Base-by-base conservation (phyloP, 2,113 vertebrate species). In the Hemiprocne comata region DNA sequence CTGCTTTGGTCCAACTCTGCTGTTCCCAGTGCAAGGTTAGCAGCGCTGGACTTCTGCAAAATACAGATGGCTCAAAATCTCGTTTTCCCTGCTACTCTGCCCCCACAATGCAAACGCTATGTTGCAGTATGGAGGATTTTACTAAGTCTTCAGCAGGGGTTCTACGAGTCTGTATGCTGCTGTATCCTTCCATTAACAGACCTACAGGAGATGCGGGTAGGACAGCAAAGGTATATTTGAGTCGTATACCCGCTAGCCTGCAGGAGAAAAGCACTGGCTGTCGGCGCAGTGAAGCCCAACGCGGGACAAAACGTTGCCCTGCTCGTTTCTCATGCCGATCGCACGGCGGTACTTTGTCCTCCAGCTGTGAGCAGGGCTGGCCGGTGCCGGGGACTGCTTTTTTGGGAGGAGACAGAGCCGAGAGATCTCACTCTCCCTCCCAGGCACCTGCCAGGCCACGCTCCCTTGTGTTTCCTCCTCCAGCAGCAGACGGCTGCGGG, bases 401-500 rank as follows among this genome's bases (percentile, higher is more conserved):
- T 29, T 5, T 1, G 46, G 54, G 62, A 87, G 50, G 33, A 23
- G 31, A 9, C 54, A 23, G 71, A 31, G 58, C 62, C 5, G 58
- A 10, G 69, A 33, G 17, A 73, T 40, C 58, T 48, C 70, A 57
- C 14, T 26, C 33, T 38, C 51, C 60, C 29, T 34, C 48, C 60
- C 84, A 33, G 38, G 50, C 95, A 94, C 97, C 94, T 95, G 97
- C 93, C 65, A 34, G 60, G n/a, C 61, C 91, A 44, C 40, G 46
- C 64, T 84, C 40, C 76, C 69, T 8, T 2, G 23, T 9, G 46
- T 31, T 66, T 36, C 53, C 60, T 65, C n/a, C 80, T 26, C 40
- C 89, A 2, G 77, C 61, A 29, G 73, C 19, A 70, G 15, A 14
- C 16, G 17, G 38, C 25, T 77, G 64, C 55, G 33, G 48, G 36